Evolutionary conservation across 2,113 vertebrate species (phyloP).

Genomic region (Empidonax alnorum): DNA sequence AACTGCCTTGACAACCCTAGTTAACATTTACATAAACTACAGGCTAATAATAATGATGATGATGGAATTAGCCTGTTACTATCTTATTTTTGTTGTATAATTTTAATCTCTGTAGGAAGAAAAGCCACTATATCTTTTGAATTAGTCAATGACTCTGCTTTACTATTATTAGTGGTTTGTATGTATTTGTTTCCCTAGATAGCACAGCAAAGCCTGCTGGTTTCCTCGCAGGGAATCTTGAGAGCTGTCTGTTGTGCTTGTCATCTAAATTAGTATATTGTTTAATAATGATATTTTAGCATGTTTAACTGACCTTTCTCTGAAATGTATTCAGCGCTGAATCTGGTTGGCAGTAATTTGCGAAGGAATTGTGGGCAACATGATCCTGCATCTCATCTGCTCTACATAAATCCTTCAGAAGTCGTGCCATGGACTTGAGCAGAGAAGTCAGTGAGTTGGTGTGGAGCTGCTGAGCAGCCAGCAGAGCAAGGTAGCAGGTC

Average conservation of each 20-base stretch:
- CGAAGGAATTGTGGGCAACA: not conserved
- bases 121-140: not conserved
- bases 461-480: not conserved
- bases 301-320: conserved; percentile 1
- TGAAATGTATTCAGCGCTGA: not conserved
- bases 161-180: conserved; percentile 51
- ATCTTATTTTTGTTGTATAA: conserved; percentile 24
- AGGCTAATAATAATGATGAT: conserved; percentile 40
- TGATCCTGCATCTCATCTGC: not conserved
- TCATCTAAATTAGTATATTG: not conserved
- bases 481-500: not conserved
- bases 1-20: conserved; percentile 39
- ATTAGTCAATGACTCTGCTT: conserved; percentile 25
- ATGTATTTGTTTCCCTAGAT: conserved; percentile 23
- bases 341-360: not conserved
- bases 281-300: not conserved
- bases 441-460: not conserved
- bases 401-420: not conserved
- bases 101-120: conserved; percentile 50
- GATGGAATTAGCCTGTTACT: conserved; percentile 30
- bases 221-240: not conserved
- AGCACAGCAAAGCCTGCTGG: not conserved
- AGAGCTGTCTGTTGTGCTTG: not conserved
- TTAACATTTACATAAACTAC: conserved; percentile 47
- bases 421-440: not conserved